Evolutionary conservation across 2,113 vertebrate genomes (phyloP).

Genomic region (Pteruthius melanotis): DNA sequence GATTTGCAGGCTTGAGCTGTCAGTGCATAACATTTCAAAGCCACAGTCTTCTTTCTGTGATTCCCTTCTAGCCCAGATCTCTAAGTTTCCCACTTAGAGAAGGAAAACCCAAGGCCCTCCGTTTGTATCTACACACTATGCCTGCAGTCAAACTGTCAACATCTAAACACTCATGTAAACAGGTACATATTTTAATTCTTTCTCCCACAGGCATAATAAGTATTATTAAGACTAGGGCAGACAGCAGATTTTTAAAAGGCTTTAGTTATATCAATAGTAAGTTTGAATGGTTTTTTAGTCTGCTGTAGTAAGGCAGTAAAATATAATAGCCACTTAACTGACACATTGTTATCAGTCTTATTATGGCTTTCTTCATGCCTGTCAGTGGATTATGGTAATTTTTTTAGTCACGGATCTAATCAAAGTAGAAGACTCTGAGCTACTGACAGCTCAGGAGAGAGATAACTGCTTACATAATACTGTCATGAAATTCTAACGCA

Average conservation of each 20-base stretch:
- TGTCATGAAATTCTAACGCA: conserved; percentile 51
- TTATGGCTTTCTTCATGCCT: conserved; percentile 66
- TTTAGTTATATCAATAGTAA: not conserved
- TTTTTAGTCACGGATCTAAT: conserved; percentile 67
- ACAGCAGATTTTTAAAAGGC: not conserved
- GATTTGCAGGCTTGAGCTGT: not conserved
- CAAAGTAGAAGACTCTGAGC: conserved; percentile 55
- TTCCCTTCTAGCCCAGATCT: not conserved
- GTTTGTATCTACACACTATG: not conserved
- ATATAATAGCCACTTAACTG: conserved; percentile 58
- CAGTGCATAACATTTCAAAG: not conserved
- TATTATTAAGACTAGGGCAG: not conserved
- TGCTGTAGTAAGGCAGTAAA: conserved; percentile 29
- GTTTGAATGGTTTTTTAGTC: not conserved
- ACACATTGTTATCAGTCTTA: conserved; percentile 61
- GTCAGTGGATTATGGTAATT: conserved; percentile 72
- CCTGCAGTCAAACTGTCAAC: not conserved
- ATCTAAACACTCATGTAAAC: not conserved
- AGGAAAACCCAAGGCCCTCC: not conserved
- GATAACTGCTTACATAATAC: conserved; percentile 57
- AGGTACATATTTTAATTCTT: not conserved
- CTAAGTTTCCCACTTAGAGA: not conserved
- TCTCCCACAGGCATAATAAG: not conserved
- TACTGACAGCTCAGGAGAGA: conserved; percentile 64
- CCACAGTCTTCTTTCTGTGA: not conserved